These are phyloP conservation scores for Gymnobelideus leadbeateri DNA, from an alignment of 2,113 vertebrate genomes.

Conservation along the genomic window DNA sequence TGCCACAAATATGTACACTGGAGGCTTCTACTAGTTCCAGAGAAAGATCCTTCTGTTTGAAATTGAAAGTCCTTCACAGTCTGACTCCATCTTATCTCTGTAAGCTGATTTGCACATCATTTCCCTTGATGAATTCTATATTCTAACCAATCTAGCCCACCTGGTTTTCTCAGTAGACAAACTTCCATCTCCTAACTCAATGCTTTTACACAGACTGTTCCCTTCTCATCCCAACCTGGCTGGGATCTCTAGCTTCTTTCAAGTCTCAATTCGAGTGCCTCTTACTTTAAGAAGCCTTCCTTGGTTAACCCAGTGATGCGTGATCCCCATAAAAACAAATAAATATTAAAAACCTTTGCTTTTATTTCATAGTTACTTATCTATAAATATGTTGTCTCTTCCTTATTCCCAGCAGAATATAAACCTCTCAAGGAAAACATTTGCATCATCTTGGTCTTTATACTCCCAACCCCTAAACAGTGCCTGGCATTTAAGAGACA, in stretches of 20 bases:
- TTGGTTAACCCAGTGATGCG: neutral
- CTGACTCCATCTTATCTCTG: neutral
- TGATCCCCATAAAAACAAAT: neutral
- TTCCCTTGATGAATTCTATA: neutral
- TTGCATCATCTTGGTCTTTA: neutral
- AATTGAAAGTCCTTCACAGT: neutral
- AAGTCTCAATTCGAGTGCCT: neutral
- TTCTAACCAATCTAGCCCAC: neutral
- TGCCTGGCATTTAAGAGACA: neutral
- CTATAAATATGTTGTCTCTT: neutral
- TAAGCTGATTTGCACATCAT: neutral
- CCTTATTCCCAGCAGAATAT: neutral
- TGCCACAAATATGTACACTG: neutral
- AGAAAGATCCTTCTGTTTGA: neutral
- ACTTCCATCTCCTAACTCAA: neutral
- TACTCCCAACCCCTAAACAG: neutral
- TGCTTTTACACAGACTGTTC: neutral
- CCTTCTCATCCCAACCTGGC: neutral
- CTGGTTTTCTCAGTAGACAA: neutral
- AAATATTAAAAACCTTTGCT: neutral
- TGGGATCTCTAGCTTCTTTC: neutral
- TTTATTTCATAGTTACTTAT: neutral
- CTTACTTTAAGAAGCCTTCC: neutral
- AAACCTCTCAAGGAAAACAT: neutral
- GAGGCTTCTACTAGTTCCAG: neutral